Evolutionary conservation across 2,888 invertebrate species (phyloP), one percentile per base, ranked within the genome.

Genomic region (Malthinus flaveolus): DNA sequence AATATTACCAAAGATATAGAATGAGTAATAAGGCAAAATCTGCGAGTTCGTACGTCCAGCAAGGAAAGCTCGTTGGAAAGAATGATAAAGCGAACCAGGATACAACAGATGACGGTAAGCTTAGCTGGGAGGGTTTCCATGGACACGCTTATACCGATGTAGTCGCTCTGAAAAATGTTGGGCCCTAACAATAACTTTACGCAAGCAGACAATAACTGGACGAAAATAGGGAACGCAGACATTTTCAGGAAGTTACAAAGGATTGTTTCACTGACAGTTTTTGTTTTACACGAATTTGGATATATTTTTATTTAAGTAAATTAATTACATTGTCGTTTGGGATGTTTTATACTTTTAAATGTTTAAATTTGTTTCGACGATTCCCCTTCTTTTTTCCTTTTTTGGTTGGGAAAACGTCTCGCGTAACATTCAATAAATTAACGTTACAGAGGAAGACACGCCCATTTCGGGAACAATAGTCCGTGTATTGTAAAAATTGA

Each of bases 61-160:
- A 62, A 63, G 62, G 65, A 69, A 70, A 68, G 66, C 69, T 67
- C 68, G 66, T 70, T 65, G 66, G 67, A 61, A 66, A 63, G 67
- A 64, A 68, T 69, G 69, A 71, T 68, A 67, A 69, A 68, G 66
- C 63, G 64, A 61, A 65, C 63, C 58, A 61, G 63, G 63, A 63
- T 68, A 68, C 70, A 65, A 69, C 72, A 71, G 71, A 72, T 72
- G 71, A 71, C 72, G 73, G 66, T 60, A 62, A 59, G 59, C 58
- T 59, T 66, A 66, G 68, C 71, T 67, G 71, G 56, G 59, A 59
- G 73, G 68, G 73, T 74, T 73, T 71, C 73, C 73, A 74, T 74
- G 73, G 72, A 65, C 72, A 73, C 73, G 71, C 68, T 62, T 66
- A 39, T 66, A 39, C 55, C 50, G 46, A 59, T 61, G 50, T 52